Conservation (phyloP, 2,888 invertebrate species). For the Rotaria sp. region DNA sequence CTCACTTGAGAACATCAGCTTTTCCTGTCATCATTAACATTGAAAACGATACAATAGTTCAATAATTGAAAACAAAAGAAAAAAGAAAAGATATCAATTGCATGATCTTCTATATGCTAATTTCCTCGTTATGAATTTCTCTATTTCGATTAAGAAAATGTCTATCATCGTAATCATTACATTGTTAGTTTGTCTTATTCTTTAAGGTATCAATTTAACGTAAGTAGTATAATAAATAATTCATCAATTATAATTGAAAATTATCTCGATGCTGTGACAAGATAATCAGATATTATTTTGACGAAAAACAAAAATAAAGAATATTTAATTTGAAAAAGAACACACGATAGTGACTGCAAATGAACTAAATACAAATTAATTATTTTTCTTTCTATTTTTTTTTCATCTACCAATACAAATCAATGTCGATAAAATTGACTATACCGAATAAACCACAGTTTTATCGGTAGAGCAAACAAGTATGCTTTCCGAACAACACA, state of each 20-base stretch:
- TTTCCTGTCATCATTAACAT: neutral
- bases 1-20: neutral
- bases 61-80: neutral
- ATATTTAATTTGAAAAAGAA: neutral
- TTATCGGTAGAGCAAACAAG: neutral
- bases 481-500: neutral
- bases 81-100: neutral
- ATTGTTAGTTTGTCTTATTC: too few relatives aligned
- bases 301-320: neutral
- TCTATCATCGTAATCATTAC: too few relatives aligned
- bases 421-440: neutral
- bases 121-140: too few relatives aligned
- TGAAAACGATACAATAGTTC: neutral
- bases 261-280: neutral
- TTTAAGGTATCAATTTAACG: too few relatives aligned
- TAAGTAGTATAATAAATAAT: neutral
- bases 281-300: neutral
- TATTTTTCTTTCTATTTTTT: neutral
- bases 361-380: neutral
- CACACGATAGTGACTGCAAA: neutral
- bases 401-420: neutral
- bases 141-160: too few relatives aligned
- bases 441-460: neutral
- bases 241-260: neutral
- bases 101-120: too few relatives aligned